phyloP scores from a whole-genome alignment of 2,113 vertebrate genomes.

The Chaenocephalus aceratus region DNA sequence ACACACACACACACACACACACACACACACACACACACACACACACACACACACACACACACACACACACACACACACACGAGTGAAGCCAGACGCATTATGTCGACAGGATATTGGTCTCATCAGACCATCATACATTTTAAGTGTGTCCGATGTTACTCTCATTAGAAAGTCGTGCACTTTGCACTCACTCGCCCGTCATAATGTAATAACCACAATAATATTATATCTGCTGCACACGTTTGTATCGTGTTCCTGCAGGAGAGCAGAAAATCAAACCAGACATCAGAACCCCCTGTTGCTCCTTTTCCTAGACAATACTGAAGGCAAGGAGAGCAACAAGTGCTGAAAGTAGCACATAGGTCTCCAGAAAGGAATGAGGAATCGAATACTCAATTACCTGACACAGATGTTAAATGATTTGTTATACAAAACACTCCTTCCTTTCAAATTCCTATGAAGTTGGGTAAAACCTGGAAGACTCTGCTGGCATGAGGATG shows the following conservation, averaged over 20 bases:
- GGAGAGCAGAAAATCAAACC: slow-evolving; percentile 21
- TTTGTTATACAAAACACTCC: slow-evolving; percentile 1
- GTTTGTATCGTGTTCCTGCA: slow-evolving; percentile 10
- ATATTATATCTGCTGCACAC: slow-evolving; percentile 33
- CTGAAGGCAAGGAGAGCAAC: neutral
- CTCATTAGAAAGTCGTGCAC: slow-evolving; percentile 48
- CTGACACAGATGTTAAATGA: slow-evolving; percentile 41
- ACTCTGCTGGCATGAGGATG: neutral
- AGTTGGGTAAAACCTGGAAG: neutral
- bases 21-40: no score
- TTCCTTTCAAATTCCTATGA: neutral
- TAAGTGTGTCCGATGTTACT: slow-evolving; percentile 48
- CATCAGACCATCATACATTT: no score
- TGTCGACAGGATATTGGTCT: slow-evolving; percentile 64
- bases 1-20: no score
- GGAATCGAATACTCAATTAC: slow-evolving; percentile 31
- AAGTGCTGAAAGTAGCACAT: neutral
- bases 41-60: no score
- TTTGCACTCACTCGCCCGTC: slow-evolving; percentile 52
- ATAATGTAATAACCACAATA: slow-evolving; percentile 52
- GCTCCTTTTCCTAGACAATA: slow-evolving; percentile 7
- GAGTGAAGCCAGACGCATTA: slow-evolving; percentile 51
- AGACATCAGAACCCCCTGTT: slow-evolving; percentile 18
- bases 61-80: slow-evolving; percentile 17
- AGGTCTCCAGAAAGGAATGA: neutral